Evolutionary conservation across 2,113 vertebrate genomes (phyloP).

Genomic region (human): DNA sequence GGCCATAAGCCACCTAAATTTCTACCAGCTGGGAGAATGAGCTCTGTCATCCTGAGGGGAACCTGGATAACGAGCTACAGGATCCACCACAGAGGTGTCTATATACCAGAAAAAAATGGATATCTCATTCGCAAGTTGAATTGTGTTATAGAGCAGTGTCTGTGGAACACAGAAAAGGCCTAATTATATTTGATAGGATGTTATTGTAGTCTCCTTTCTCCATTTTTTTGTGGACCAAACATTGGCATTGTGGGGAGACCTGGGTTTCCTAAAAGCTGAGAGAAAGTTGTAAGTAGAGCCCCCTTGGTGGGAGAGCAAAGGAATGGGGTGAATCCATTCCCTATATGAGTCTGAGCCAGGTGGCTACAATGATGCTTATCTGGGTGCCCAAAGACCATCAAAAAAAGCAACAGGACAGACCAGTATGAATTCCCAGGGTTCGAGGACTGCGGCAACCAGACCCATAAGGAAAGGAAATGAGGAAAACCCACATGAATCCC

Average conservation of each 20-base stretch:
- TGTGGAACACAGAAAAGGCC: neutral
- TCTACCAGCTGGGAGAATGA: neutral
- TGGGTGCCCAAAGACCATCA: neutral
- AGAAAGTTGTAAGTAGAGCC: neutral
- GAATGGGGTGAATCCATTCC: no score
- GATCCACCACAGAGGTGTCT: neutral
- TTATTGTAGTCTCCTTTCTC: neutral
- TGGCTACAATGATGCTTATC: neutral
- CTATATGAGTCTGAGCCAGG: neutral
- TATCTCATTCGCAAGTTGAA: neutral
- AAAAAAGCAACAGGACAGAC: neutral
- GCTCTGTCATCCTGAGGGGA: no score
- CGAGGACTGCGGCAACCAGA: neutral
- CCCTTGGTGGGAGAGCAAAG: neutral
- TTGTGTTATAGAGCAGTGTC: neutral
- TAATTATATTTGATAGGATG: neutral
- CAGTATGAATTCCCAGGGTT: neutral
- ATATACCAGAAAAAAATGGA: neutral
- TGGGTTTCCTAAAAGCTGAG: neutral
- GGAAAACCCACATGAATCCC: no score
- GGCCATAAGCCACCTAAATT: neutral
- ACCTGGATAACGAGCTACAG: neutral
- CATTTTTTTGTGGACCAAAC: neutral
- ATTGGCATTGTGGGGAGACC: neutral
- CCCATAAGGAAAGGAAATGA: neutral